A percentile compares a stretch with the other conserved stretches of the same genome.
phyloP scores from a whole-genome alignment of 2,113 vertebrate species.

The Tenebrosternarchus preto region DNA sequence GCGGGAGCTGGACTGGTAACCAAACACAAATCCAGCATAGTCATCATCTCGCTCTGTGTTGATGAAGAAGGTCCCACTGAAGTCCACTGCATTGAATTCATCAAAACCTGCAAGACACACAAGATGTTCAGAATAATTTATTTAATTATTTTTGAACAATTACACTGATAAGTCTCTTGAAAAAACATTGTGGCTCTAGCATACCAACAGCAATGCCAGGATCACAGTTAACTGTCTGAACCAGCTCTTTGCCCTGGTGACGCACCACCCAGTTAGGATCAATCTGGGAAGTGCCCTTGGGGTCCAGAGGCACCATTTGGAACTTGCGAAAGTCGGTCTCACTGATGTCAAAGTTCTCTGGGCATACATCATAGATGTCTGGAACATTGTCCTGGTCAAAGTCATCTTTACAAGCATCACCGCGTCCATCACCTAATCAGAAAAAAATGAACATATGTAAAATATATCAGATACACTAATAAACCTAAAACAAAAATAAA shows the following conservation, averaged over 20 bases:
- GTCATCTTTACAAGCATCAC: conserved; percentile 95
- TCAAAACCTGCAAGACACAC: conserved; percentile 82
- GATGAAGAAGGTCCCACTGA: conserved; percentile 99
- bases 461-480: not conserved
- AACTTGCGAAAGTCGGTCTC: conserved; percentile 97
- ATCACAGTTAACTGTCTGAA: conserved; percentile 98
- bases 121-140: conserved; percentile 1
- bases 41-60: conserved; percentile 98
- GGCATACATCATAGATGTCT: conserved; percentile 95
- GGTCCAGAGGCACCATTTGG: conserved; percentile 98
- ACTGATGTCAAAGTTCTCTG: conserved; percentile 95
- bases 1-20: conserved; percentile 97
- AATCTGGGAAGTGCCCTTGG: conserved; percentile 97
- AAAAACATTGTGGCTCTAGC: conserved; percentile 19
- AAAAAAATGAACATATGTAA: not conserved
- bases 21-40: conserved; percentile 97
- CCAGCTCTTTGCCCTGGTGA: conserved; percentile 97
- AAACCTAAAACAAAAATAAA: too few relatives aligned
- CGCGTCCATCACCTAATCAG: conserved; percentile 88
- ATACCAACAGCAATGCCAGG: conserved; percentile 95
- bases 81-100: conserved; percentile 96
- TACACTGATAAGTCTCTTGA: not conserved
- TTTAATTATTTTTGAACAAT: not conserved
- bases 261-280: conserved; percentile 99
- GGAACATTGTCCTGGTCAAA: conserved; percentile 94